Percentiles rank a stretch among this genome's conserved stretches.
Conservation (phyloP, 2,888 invertebrate species). For the Labia minor region DNA sequence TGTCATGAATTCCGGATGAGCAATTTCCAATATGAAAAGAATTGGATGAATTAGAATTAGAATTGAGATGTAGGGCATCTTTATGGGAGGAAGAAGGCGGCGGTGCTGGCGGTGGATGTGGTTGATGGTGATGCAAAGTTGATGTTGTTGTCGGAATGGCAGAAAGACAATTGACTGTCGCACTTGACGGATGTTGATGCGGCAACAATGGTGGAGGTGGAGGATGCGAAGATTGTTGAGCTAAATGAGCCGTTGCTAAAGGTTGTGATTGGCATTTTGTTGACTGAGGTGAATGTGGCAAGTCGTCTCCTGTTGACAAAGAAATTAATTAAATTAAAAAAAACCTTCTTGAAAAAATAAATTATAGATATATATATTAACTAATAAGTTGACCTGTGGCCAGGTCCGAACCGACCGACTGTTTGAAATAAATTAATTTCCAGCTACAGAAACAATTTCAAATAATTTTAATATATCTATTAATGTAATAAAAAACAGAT, state of each 20-base stretch:
- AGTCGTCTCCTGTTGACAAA: neutral
- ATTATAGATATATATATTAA: neutral
- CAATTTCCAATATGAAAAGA: neutral
- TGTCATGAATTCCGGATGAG: neutral
- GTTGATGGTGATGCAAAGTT: neutral
- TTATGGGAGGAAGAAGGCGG: neutral
- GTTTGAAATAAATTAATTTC: no score
- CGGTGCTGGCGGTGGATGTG: neutral
- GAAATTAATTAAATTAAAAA: neutral
- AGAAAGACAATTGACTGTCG: neutral
- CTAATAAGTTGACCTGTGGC: no score
- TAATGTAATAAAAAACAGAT: no score
- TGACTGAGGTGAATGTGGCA: neutral
- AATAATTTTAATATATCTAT: no score
- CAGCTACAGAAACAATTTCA: no score
- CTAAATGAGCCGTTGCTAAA: neutral
- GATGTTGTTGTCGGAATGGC: neutral
- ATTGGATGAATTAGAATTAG: neutral
- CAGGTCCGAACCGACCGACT: no score
- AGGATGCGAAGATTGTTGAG: neutral
- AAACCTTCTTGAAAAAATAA: neutral
- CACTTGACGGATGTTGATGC: neutral
- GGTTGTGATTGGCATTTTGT: neutral
- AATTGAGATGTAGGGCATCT: neutral
- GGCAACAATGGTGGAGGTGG: neutral